Evolutionary conservation across 2,797 vertebrate species (phyloP).

Genomic region (Syngnathus acus): DNA sequence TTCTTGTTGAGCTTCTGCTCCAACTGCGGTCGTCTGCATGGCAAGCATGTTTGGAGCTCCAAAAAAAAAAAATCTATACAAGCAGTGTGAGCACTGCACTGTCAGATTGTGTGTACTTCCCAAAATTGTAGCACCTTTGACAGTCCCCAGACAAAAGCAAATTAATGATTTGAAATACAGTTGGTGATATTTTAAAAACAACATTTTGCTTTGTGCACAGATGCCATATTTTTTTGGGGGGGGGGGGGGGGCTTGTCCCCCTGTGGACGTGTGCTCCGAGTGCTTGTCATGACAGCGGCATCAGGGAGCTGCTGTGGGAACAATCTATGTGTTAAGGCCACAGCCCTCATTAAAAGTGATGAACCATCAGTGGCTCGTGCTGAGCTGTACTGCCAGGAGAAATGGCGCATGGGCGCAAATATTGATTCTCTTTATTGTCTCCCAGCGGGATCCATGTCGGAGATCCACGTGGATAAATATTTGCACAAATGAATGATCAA

Average conservation of each 20-base stretch:
- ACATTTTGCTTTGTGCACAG: not conserved
- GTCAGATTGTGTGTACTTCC: not conserved
- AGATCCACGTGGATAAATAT: constrained; percentile 33
- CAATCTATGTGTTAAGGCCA: constrained; percentile 40
- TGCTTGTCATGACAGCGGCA: constrained; percentile 32
- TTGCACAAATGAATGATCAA: constrained; percentile 48
- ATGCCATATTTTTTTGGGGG: not conserved
- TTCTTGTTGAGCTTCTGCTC: not conserved
- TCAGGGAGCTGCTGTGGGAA: constrained; percentile 25
- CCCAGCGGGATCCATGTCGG: constrained; percentile 37
- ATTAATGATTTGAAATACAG: not conserved
- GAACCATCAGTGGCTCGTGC: constrained; percentile 40
- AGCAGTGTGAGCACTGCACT: not conserved
- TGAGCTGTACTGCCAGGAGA: constrained; percentile 33
- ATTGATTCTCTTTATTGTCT: constrained; percentile 55
- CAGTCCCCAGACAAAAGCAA: not conserved
- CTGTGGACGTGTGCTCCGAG: constrained; percentile 10
- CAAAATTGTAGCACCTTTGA: not conserved
- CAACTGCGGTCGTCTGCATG: not conserved
- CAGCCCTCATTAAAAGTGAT: constrained; percentile 54
- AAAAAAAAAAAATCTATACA: not conserved
- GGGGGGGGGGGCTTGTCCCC: constrained; percentile 5
- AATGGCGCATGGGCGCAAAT: constrained; percentile 52
- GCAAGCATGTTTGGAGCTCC: not conserved
- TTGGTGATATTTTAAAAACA: not conserved